Conservation (phyloP, 2,888 invertebrate species). For the Ctenicera cuprea region DNA sequence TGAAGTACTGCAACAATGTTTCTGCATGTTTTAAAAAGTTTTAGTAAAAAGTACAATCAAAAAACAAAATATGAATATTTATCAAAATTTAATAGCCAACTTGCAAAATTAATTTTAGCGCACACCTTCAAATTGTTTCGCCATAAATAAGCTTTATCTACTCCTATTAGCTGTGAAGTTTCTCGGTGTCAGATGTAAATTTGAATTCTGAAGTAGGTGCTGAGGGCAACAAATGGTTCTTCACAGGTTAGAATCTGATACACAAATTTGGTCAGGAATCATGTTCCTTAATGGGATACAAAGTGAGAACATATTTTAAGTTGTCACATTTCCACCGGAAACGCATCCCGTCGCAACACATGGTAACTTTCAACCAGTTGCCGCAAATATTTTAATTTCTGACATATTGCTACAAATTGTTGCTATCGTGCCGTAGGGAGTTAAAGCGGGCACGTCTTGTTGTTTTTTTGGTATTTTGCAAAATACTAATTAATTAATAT, state of each 20-base stretch:
- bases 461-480: too few relatives aligned
- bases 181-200: background rate
- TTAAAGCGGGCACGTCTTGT: too few relatives aligned
- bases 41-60: too few relatives aligned
- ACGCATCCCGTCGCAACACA: conserved; percentile 65
- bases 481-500: too few relatives aligned
- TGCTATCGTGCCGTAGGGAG: background rate
- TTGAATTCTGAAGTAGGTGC: background rate
- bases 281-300: conserved; percentile 69
- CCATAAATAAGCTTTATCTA: background rate
- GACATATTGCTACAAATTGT: conserved; percentile 56
- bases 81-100: too few relatives aligned
- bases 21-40: too few relatives aligned
- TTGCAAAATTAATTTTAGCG: too few relatives aligned
- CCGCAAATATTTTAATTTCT: conserved; percentile 67
- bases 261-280: conserved; percentile 49
- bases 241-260: conserved; percentile 42
- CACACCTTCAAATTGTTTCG: too few relatives aligned
- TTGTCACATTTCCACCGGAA: conserved; percentile 65
- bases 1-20: too few relatives aligned
- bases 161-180: background rate
- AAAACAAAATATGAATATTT: too few relatives aligned
- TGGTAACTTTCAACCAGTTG: conserved; percentile 63
- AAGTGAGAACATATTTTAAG: conserved; percentile 69
- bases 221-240: conserved; percentile 27